A percentile compares a stretch with the other conserved stretches of the same genome.
These are phyloP conservation scores for Hormiphora californensis DNA, from an alignment of 37 sponge, comb jelly and placozoan genomes.

Conservation along the genomic window DNA sequence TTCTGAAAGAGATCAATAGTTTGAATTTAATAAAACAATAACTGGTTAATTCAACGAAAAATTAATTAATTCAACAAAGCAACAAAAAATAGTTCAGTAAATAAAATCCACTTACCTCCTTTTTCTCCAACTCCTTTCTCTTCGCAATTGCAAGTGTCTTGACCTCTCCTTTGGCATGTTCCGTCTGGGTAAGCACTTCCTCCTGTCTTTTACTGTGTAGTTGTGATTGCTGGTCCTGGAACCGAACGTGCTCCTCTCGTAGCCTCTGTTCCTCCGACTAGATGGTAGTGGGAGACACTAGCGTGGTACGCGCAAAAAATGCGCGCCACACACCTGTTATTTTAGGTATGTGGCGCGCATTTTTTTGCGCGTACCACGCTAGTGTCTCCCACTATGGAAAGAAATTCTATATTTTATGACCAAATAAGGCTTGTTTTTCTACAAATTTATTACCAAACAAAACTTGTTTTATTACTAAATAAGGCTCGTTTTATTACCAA, in stretches of 20 bases:
- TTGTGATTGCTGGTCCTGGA: constrained; percentile 53
- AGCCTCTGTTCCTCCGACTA: constrained; percentile 57
- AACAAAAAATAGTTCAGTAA: too few relatives aligned
- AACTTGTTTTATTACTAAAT: too few relatives aligned
- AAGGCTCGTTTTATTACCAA: too few relatives aligned
- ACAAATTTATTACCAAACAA: too few relatives aligned
- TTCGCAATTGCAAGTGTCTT: constrained; percentile 6
- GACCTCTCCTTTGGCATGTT: constrained; percentile 55
- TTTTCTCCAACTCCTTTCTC: constrained; percentile 35
- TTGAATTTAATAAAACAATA: not conserved
- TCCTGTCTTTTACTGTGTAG: constrained; percentile 16
- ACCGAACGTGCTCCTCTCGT: constrained; percentile 54
- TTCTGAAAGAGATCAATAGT: not conserved
- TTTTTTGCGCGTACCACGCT: too few relatives aligned
- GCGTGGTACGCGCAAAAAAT: too few relatives aligned
- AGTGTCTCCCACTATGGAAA: too few relatives aligned
- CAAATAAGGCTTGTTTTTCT: too few relatives aligned
- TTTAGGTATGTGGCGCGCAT: too few relatives aligned
- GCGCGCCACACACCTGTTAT: too few relatives aligned
- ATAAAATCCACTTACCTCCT: constrained; percentile 57
- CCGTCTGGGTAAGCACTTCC: constrained; percentile 19
- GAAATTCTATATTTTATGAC: too few relatives aligned
- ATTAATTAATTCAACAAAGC: not conserved
- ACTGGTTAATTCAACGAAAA: not conserved
- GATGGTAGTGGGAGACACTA: too few relatives aligned